Conservation (phyloP, 2,113 vertebrate species). For the Colius striatus region DNA sequence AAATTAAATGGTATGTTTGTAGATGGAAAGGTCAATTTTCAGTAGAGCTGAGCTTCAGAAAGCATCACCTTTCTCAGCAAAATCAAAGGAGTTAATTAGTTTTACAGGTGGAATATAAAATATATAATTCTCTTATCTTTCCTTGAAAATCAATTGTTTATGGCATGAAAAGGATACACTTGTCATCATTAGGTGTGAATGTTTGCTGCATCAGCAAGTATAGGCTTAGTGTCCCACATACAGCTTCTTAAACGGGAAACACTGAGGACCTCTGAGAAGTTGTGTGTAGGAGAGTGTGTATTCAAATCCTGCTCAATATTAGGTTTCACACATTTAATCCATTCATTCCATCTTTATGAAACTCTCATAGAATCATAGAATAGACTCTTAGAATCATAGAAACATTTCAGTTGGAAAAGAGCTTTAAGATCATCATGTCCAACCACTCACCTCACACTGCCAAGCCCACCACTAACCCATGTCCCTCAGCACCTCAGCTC, state of each 20-base stretch:
- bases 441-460: too few relatives aligned
- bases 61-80: conserved; percentile 53
- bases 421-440: too few relatives aligned
- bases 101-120: conserved; percentile 70
- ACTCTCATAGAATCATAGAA: neutral
- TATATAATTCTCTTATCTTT: conserved; percentile 57
- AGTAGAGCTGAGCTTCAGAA: conserved; percentile 64
- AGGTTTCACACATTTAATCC: neutral
- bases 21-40: conserved; percentile 81
- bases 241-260: neutral
- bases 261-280: conserved; percentile 3
- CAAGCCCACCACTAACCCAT: too few relatives aligned
- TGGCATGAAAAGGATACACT: conserved; percentile 24
- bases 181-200: conserved; percentile 62
- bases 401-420: too few relatives aligned
- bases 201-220: conserved; percentile 41
- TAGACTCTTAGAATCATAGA: too few relatives aligned
- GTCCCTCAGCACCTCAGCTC: too few relatives aligned
- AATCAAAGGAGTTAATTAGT: conserved; percentile 79
- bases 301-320: neutral
- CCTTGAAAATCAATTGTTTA: conserved; percentile 67
- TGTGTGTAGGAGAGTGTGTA: neutral
- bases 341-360: neutral
- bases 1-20: conserved; percentile 82
- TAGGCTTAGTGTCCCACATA: conserved; percentile 2